Evolutionary conservation across 1,140 invertebrate genomes (phyloP).

Genomic region (Patella vulgata): DNA sequence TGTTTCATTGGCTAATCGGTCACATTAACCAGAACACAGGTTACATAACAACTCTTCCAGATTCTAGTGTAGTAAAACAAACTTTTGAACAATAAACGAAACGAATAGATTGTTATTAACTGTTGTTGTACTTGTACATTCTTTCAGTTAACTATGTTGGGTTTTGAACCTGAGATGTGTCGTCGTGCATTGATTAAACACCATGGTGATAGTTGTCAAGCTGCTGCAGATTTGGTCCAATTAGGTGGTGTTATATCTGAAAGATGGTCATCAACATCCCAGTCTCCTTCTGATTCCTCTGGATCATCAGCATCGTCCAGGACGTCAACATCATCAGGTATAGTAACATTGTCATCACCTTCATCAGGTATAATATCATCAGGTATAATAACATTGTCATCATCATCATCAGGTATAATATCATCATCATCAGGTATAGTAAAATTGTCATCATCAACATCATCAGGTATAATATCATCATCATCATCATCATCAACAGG

Average conservation of each 20-base stretch:
- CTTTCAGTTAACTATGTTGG: constrained; percentile 70
- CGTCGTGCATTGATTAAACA: constrained; percentile 70
- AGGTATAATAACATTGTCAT: background rate
- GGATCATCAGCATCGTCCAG: background rate
- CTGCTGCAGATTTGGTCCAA: constrained; percentile 69
- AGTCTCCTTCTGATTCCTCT: background rate
- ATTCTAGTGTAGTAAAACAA: no score
- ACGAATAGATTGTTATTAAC: background rate
- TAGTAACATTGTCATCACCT: background rate
- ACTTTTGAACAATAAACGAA: no score
- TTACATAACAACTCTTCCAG: no score
- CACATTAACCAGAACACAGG: no score
- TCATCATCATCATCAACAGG: no score
- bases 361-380: background rate
- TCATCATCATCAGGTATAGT: no score
- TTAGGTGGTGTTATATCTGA: constrained; percentile 33
- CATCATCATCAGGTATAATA: constrained; percentile 7
- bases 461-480: no score
- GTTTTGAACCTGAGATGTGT: constrained; percentile 72
- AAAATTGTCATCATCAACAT: no score
- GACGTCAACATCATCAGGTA: background rate
- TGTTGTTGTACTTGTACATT: background rate
- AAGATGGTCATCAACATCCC: background rate
- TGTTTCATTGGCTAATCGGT: no score
- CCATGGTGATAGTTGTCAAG: constrained; percentile 70